A percentile compares a stretch with the other conserved stretches of the same genome.
phyloP scores from a whole-genome alignment of 2,797 vertebrate species.

The Oophaga sylvatica region DNA sequence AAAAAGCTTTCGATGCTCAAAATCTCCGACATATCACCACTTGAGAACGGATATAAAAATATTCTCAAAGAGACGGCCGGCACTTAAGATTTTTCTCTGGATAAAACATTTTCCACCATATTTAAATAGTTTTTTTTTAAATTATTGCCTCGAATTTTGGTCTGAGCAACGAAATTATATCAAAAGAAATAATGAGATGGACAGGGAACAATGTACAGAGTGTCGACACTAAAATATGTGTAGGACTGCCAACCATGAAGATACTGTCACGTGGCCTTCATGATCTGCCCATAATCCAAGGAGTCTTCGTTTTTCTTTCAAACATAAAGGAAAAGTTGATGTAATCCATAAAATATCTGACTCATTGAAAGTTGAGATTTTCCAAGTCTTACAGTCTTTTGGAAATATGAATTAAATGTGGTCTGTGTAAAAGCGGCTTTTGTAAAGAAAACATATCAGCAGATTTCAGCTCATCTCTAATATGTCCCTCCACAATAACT shows the following conservation, averaged over 20 bases:
- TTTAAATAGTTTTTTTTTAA: conserved; percentile 24
- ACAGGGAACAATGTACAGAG: conserved; percentile 6
- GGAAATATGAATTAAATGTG: conserved; percentile 10
- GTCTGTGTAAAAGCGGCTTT: neutral
- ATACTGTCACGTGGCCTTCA: neutral
- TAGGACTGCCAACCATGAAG: too few relatives aligned
- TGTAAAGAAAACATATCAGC: neutral
- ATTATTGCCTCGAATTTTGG: neutral
- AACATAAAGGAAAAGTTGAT: neutral
- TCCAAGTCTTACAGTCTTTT: neutral
- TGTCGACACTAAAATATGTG: neutral
- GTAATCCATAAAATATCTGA: conserved; percentile 14
- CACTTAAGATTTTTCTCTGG: conserved; percentile 2
- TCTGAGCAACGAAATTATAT: neutral
- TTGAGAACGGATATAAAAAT: neutral
- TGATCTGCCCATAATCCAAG: neutral
- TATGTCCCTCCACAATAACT: neutral
- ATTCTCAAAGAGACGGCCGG: conserved; percentile 2
- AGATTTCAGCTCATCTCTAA: neutral
- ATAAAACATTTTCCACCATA: neutral
- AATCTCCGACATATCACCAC: conserved; percentile 19
- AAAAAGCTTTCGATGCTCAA: conserved; percentile 42
- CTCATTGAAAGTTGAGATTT: conserved; percentile 14
- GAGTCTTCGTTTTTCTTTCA: neutral
- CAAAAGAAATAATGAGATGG: conserved; percentile 1